Conservation (phyloP, 2,888 invertebrate species). For the Nemotelus nigrinus region DNA sequence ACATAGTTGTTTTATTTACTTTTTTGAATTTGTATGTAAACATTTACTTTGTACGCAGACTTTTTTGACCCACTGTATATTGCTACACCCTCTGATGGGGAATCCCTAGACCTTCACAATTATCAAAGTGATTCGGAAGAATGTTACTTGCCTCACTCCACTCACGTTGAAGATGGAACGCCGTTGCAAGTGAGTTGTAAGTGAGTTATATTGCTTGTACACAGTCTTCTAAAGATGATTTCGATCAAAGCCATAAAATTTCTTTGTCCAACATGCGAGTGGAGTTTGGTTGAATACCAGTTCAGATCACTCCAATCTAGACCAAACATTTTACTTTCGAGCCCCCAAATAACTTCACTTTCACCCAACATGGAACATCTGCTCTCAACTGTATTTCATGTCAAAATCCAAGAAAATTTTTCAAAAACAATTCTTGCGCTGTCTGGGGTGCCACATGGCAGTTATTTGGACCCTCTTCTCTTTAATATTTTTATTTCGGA, state of each 20-base stretch:
- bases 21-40: no score
- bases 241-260: background rate
- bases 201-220: no score
- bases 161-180: background rate
- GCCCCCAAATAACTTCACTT: background rate
- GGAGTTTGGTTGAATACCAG: background rate
- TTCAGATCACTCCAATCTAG: background rate
- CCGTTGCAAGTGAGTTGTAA: background rate
- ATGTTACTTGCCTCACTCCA: background rate
- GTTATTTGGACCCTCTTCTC: no score
- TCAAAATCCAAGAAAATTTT: background rate
- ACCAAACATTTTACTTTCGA: background rate
- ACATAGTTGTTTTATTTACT: no score
- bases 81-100: no score
- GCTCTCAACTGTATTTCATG: background rate
- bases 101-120: no score
- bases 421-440: background rate
- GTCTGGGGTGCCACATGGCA: background rate
- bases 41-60: no score
- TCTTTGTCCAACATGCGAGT: conserved; percentile 3
- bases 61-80: no score
- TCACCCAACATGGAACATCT: conserved; percentile 4
- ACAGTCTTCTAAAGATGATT: background rate
- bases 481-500: no score
- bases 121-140: no score